Evolutionary conservation across 2,888 invertebrate species (phyloP), one percentile per base, ranked within the genome.

Genomic region (Netelia inedita): DNA sequence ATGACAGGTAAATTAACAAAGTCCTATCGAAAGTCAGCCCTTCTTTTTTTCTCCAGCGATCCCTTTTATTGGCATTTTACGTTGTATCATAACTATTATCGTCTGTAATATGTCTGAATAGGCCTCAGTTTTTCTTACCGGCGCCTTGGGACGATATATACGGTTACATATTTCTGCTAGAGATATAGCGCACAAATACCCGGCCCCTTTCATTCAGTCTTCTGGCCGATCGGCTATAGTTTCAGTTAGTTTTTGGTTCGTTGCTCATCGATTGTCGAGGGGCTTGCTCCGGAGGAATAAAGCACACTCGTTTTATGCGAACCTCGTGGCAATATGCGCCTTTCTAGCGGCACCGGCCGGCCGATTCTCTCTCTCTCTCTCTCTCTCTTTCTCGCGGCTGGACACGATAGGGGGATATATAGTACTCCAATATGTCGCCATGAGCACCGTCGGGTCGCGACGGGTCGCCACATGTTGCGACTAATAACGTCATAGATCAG

Each of bases 401-500:
- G 83, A 74, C 83, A 55, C 35, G 35, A 35, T 35, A 35, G 35
- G 35, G 35, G 35, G 14, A 71, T 19, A 55, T 65, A 50, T 61
- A 61, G 61, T 87, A 87, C 83, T 88, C 85, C 89, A 89, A 90
- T 91, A 91, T 90, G 90, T 89, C 88, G 88, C 87, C 86, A 83
- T 75, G 86, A 86, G 87, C 89, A 86, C 82, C 82, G 82, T 78
- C 84, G 82, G 88, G 86, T 87, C 87, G 72, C 87, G 86, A 88
- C 87, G 87, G 88, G 89, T 88, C 89, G 89, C 89, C 90, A 90
- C 88, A 88, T 90, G 90, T 89, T 90, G 88, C 89, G 87, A 88
- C 90, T 90, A 90, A 90, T 90, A 90, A 90, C 89, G 88, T 89
- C 89, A 89, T 89, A 90, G 89, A 90, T 91, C 89, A 90, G 88